These are phyloP conservation scores for Drosophila serrata DNA, from an alignment of 1,140 invertebrate species.

Conservation along the genomic window DNA sequence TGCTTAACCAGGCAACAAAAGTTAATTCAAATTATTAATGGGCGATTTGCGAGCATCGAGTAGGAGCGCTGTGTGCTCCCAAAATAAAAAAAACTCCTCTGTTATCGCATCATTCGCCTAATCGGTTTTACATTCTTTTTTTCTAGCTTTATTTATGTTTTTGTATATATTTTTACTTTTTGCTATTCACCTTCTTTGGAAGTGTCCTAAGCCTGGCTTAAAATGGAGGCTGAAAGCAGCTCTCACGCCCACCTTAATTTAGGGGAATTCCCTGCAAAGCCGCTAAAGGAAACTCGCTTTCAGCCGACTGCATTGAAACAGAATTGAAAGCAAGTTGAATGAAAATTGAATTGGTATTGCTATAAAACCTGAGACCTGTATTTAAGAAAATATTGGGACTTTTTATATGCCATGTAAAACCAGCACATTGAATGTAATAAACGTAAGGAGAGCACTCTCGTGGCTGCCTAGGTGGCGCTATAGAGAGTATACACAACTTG, in stretches of 20 bases:
- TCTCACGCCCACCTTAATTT: background rate
- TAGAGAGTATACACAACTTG: background rate
- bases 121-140: conserved; percentile 14
- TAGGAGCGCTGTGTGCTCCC: conserved; percentile 19
- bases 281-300: background rate
- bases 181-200: background rate
- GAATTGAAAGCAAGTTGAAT: background rate
- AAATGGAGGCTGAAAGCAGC: too few relatives aligned
- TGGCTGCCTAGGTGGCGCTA: background rate
- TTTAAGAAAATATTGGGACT: background rate
- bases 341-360: background rate
- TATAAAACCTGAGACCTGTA: conserved; percentile 9
- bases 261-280: conserved; percentile 1
- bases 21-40: conserved; percentile 66
- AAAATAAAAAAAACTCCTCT: conserved; percentile 41
- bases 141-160: background rate
- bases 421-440: background rate
- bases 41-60: conserved; percentile 54
- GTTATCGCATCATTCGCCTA: conserved; percentile 52
- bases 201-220: conserved; percentile 23
- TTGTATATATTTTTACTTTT: background rate
- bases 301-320: background rate
- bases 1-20: conserved; percentile 44
- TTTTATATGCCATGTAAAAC: background rate
- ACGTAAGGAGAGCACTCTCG: background rate